phyloP scores from a whole-genome alignment of 2,888 invertebrate genomes.

The Lasioglossum calceatum region DNA sequence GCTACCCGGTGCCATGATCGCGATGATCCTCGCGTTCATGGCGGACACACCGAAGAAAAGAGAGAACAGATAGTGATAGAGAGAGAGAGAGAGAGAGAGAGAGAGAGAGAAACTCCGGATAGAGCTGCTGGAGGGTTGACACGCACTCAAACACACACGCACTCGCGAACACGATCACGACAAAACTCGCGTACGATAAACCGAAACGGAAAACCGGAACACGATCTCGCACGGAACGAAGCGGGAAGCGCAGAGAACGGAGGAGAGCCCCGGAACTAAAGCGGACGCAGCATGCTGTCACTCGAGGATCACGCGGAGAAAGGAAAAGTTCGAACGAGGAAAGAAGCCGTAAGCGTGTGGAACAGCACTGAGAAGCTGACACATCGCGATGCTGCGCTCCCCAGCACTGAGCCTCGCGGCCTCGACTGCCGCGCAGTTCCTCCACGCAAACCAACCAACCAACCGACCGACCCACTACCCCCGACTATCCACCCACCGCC shows the following conservation, averaged over 20 bases:
- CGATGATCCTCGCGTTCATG: background rate
- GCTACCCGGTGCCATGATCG: background rate
- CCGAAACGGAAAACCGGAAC: background rate
- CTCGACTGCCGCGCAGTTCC: slow-evolving; percentile 83
- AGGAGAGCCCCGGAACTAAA: background rate
- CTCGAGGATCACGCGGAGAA: slow-evolving; percentile 34
- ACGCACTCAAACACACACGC: background rate
- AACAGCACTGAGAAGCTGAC: slow-evolving; percentile 79
- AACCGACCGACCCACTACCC: slow-evolving; percentile 76
- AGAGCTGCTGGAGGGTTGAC: background rate
- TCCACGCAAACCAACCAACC: slow-evolving; percentile 82
- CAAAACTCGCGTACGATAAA: background rate
- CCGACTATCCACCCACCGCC: slow-evolving; percentile 70
- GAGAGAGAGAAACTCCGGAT: background rate
- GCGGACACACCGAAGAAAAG: background rate
- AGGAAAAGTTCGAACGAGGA: slow-evolving; percentile 56
- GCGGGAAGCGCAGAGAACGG: background rate
- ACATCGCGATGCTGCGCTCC: slow-evolving; percentile 83
- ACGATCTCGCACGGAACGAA: background rate
- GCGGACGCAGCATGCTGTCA: slow-evolving; percentile 34
- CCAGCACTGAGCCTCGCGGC: slow-evolving; percentile 84
- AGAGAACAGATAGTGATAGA: background rate
- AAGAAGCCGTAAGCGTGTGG: slow-evolving; percentile 74
- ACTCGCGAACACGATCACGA: background rate
- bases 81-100: background rate